These are phyloP conservation scores for Eupithecia centaureata DNA, from an alignment of 2,888 invertebrate genomes.

Conservation along the genomic window DNA sequence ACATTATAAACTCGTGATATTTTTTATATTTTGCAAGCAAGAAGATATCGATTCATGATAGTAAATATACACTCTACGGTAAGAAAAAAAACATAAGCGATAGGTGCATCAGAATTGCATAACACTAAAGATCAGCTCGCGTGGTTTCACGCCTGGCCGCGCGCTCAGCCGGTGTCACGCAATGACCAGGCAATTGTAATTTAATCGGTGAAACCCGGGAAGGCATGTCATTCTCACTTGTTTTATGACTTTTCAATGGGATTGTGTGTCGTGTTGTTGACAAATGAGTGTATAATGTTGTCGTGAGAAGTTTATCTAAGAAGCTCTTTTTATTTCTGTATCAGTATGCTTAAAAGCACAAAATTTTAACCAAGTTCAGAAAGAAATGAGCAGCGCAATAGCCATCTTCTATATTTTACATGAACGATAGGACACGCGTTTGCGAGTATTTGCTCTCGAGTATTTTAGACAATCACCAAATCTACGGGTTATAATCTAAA, in stretches of 20 bases:
- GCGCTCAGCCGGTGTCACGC: constrained; percentile 37
- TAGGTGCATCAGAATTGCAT: constrained; percentile 28
- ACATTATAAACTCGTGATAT: not conserved
- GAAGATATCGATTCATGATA: not conserved
- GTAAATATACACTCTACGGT: not conserved
- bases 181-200: constrained; percentile 41
- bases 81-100: constrained; percentile 22
- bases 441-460: no score
- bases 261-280: constrained; percentile 28
- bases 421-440: no score
- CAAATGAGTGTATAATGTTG: constrained; percentile 37
- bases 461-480: no score
- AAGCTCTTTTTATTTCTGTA: not conserved
- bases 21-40: not conserved
- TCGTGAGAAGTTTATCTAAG: constrained; percentile 23
- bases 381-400: no score
- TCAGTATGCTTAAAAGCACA: not conserved
- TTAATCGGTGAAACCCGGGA: constrained; percentile 44
- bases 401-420: no score
- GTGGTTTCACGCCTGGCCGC: constrained; percentile 40
- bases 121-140: constrained; percentile 36
- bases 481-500: not conserved
- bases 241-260: constrained; percentile 35
- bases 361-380: not conserved
- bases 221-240: constrained; percentile 38